Evolutionary conservation across 2,888 invertebrate genomes (phyloP).

Genomic region (Hemicrepidius hirtus): DNA sequence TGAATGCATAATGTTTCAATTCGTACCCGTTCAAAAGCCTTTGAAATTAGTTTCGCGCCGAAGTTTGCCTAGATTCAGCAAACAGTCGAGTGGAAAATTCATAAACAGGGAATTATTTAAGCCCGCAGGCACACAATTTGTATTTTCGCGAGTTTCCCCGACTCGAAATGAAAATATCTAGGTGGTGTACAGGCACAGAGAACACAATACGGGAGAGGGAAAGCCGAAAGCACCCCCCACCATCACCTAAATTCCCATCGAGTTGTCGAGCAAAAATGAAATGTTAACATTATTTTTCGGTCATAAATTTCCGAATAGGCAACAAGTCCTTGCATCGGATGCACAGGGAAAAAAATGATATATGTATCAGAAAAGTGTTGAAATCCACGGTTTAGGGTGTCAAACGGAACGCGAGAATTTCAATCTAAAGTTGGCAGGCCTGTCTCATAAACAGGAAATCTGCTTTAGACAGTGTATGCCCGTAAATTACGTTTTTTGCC

Average conservation of each 20-base stretch:
- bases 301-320: constrained; percentile 25
- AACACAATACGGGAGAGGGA: too few relatives aligned
- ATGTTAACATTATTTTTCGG: background rate
- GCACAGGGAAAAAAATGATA: constrained; percentile 32
- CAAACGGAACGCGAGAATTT: constrained; percentile 53
- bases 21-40: constrained; percentile 51
- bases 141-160: constrained; percentile 20
- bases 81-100: constrained; percentile 48
- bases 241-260: background rate
- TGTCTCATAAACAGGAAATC: constrained; percentile 63
- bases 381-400: constrained; percentile 48
- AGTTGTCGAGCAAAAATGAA: background rate
- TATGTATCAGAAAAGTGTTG: constrained; percentile 44
- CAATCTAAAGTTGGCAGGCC: constrained; percentile 56
- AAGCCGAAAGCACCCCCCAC: too few relatives aligned
- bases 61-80: constrained; percentile 48
- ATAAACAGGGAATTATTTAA: constrained; percentile 50
- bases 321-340: constrained; percentile 38
- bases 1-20: constrained; percentile 56
- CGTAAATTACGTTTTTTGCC: constrained; percentile 65
- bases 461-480: constrained; percentile 65
- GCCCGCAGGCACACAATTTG: constrained; percentile 40
- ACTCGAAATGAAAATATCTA: background rate
- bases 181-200: too few relatives aligned
- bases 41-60: constrained; percentile 50